Conservation (phyloP, 2,888 invertebrate genomes). For the Acholoe squamosa region DNA sequence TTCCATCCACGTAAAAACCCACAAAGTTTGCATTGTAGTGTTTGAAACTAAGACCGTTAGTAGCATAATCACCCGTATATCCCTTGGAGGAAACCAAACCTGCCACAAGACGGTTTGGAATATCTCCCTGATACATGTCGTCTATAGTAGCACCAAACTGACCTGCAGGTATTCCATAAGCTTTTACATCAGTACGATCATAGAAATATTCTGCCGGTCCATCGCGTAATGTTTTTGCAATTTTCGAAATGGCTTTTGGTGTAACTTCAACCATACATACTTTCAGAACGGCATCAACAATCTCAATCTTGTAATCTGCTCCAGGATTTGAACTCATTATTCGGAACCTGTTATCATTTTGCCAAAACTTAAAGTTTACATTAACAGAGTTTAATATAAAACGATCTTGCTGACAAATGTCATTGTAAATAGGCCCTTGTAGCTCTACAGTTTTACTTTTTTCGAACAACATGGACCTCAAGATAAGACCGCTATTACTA, state of each 20-base stretch:
- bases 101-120: slow-evolving; percentile 1
- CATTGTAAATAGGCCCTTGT: neutral
- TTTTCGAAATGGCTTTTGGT: neutral
- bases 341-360: neutral
- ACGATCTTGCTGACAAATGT: neutral
- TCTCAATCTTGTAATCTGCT: slow-evolving; percentile 36
- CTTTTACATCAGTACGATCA: slow-evolving; percentile 47
- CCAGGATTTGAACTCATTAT: neutral
- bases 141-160: slow-evolving; percentile 11
- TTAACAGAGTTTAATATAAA: neutral
- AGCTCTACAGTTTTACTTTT: neutral
- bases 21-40: neutral
- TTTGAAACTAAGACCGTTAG: slow-evolving; percentile 44
- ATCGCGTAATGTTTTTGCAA: neutral
- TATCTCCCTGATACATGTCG: slow-evolving; percentile 51
- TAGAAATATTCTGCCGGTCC: slow-evolving; percentile 19
- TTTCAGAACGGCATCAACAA: slow-evolving; percentile 40
- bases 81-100: neutral
- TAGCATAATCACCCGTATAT: neutral
- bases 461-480: neutral
- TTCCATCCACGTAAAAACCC: slow-evolving; percentile 42
- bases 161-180: slow-evolving; percentile 23
- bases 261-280: neutral
- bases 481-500: neutral
- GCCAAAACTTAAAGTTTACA: neutral